Percentiles rank a stretch among this genome's conserved stretches.
phyloP scores from a whole-genome alignment of 2,113 vertebrate genomes.

The Odobenus rosmarus region DNA sequence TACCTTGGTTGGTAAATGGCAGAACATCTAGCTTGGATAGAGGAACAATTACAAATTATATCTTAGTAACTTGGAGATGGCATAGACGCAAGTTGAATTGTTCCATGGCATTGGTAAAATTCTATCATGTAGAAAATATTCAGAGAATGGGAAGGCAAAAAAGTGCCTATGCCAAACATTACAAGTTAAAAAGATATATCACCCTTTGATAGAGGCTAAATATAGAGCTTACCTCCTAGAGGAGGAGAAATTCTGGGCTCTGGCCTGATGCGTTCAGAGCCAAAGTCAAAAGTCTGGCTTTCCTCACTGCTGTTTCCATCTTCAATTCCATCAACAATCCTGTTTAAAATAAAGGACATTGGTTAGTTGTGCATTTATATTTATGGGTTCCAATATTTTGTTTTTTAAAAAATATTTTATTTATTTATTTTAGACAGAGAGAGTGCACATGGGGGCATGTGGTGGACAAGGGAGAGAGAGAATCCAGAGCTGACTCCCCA shows the following conservation, averaged over 20 bases:
- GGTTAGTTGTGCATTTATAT: background rate
- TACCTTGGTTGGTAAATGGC: background rate
- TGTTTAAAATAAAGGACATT: constrained; percentile 69
- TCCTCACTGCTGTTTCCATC: constrained; percentile 85
- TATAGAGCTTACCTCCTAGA: constrained; percentile 82
- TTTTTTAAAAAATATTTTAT: background rate
- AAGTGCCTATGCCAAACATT: background rate
- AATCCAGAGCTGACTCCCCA: background rate
- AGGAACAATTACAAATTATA: background rate
- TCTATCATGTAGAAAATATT: background rate
- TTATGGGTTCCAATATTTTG: background rate
- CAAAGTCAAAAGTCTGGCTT: constrained; percentile 88
- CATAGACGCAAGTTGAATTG: background rate
- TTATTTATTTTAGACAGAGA: background rate
- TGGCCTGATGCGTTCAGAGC: constrained; percentile 84
- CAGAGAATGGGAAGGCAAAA: background rate
- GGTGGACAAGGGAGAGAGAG: background rate
- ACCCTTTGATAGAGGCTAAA: background rate
- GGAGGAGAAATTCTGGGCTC: constrained; percentile 84
- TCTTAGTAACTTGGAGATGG: background rate
- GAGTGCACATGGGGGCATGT: accelerated
- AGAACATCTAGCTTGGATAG: background rate
- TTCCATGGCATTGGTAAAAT: background rate
- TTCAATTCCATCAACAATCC: constrained; percentile 90
- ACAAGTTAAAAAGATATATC: background rate